A percentile compares a stretch with the other conserved stretches of the same genome.
Evolutionary conservation across 2,797 vertebrate genomes (phyloP).

Genomic region (Labroides dimidiatus): DNA sequence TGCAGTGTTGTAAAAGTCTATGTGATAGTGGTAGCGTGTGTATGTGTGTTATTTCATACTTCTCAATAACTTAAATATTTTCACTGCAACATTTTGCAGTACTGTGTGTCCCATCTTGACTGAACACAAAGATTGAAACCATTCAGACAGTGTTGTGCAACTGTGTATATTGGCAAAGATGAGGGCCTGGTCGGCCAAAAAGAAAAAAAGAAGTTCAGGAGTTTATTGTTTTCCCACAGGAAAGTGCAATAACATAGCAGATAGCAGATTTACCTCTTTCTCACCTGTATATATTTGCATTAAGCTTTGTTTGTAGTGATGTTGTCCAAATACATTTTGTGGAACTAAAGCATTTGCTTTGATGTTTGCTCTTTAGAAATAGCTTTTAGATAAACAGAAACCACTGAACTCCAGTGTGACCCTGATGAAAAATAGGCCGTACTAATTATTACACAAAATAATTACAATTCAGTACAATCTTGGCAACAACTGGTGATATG

Average conservation of each 20-base stretch:
- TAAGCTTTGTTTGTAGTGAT: background rate
- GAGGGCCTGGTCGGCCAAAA: background rate
- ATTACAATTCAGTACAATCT: no score
- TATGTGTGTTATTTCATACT: no score
- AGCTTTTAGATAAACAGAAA: background rate
- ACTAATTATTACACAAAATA: no score
- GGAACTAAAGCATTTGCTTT: background rate
- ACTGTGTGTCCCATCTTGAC: background rate
- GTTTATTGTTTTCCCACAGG: background rate
- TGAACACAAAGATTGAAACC: background rate
- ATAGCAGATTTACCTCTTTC: background rate
- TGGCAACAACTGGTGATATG: no score
- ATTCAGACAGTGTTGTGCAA: constrained; percentile 12
- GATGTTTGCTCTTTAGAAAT: background rate
- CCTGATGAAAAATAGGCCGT: background rate
- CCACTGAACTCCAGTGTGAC: background rate
- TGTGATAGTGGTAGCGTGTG: no score
- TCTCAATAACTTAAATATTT: no score
- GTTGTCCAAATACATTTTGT: background rate
- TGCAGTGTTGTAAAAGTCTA: no score
- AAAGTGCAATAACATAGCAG: background rate
- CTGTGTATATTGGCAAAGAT: constrained; percentile 15
- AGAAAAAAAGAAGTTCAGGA: background rate
- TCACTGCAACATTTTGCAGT: no score
- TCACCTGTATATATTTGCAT: no score